phyloP scores from a whole-genome alignment of 2,888 invertebrate species.

The Gari tellinella region DNA sequence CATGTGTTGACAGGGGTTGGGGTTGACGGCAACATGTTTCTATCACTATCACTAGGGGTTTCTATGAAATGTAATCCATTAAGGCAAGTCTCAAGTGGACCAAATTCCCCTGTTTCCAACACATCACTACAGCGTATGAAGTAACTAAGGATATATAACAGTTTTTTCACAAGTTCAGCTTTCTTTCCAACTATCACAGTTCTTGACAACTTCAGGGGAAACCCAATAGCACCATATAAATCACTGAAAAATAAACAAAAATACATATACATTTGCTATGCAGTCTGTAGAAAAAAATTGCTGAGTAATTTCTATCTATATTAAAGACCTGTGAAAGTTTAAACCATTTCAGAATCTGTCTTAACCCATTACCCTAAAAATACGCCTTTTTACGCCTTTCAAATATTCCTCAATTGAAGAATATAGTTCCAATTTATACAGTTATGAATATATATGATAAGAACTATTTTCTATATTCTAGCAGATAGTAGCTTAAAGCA shows the following conservation, averaged over 20 bases:
- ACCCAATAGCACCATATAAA: conserved; percentile 93
- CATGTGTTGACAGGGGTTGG: conserved; percentile 25
- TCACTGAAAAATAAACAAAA: conserved; percentile 85
- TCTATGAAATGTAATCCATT: conserved; percentile 66
- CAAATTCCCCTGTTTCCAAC: conserved; percentile 82
- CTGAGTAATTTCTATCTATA: too few relatives aligned
- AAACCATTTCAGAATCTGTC: too few relatives aligned
- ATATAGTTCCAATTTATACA: too few relatives aligned
- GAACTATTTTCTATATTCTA: too few relatives aligned
- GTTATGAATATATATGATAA: too few relatives aligned
- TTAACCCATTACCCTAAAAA: too few relatives aligned
- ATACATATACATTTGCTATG: background rate
- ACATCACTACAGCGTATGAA: conserved; percentile 93
- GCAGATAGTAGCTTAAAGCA: too few relatives aligned
- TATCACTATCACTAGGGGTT: conserved; percentile 65
- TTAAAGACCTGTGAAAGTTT: too few relatives aligned
- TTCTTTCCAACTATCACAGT: conserved; percentile 90
- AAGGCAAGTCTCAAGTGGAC: conserved; percentile 64
- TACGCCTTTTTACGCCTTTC: too few relatives aligned
- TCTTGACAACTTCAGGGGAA: conserved; percentile 90
- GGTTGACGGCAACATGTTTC: conserved; percentile 38
- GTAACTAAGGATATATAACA: conserved; percentile 92
- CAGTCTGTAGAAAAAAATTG: too few relatives aligned
- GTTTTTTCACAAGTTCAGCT: conserved; percentile 89
- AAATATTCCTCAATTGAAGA: too few relatives aligned